Conservation (phyloP, 2,797 vertebrate species). For the Helostoma temminkii region DNA sequence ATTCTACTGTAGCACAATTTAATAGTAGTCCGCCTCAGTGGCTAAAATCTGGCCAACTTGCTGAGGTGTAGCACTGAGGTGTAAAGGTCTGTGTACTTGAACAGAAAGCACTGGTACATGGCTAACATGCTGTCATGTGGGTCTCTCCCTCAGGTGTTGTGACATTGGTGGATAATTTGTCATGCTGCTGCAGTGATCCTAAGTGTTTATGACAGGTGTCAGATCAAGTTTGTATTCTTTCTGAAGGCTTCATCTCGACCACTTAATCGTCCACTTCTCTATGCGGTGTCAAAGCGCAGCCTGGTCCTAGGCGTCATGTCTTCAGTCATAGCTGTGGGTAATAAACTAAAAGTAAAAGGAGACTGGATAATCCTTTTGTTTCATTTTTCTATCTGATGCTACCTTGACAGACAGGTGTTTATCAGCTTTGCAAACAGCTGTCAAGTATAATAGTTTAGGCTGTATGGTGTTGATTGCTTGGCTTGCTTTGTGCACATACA, state of each 20-base stretch:
- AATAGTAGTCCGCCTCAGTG: background rate
- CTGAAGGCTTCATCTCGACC: conserved; percentile 75
- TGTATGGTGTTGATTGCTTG: conserved; percentile 13
- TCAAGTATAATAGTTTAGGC: background rate
- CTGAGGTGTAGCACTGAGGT: conserved; percentile 33
- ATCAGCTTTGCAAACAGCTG: conserved; percentile 36
- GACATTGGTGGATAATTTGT: conserved; percentile 75
- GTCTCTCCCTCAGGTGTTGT: conserved; percentile 63
- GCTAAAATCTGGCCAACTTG: background rate
- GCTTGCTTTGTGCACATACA: background rate
- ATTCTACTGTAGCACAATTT: background rate
- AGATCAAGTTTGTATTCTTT: conserved; percentile 73
- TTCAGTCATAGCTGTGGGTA: conserved; percentile 73
- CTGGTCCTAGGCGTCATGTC: conserved; percentile 59
- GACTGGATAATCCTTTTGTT: conserved; percentile 37
- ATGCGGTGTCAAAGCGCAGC: conserved; percentile 46
- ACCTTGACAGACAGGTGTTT: conserved; percentile 33
- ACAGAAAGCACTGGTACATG: conserved; percentile 41
- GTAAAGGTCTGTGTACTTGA: conserved; percentile 49
- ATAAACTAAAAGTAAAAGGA: conserved; percentile 59
- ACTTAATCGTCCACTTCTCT: conserved; percentile 71
- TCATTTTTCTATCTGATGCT: conserved; percentile 34
- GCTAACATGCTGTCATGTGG: conserved; percentile 46
- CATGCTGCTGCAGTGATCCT: conserved; percentile 65
- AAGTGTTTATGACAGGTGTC: conserved; percentile 81